Evolutionary conservation across 2,797 vertebrate genomes (phyloP), one percentile per base, ranked within the genome.

Genomic region (Bufotes viridis): DNA sequence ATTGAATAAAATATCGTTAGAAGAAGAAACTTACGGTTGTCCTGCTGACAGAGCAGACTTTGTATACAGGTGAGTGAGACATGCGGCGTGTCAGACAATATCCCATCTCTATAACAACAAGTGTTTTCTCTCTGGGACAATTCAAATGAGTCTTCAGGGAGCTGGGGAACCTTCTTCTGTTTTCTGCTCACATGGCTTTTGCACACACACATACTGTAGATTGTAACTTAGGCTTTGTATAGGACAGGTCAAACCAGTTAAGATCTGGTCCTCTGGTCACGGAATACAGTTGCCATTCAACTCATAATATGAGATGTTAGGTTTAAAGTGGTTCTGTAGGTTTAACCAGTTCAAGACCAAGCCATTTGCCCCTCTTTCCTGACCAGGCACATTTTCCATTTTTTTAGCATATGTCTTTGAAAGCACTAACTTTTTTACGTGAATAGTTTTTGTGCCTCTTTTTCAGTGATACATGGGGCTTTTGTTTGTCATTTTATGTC

Each of bases 71-170:
- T 22, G 72, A 67, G 72, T 83, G 49, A 29, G 78, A 86, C 58
- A 86, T 17, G 20, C 60, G 72, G 20, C 83, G 61, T 70, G 80
- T 86, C 60, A 60, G 80, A 82, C 88, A 82, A 53, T 83, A 65
- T 78, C 14, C n/a, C 0, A 87, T 93, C 84, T 1, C 94, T 91
- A 90, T 83, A 90, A 93, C 93, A 93, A 94, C 92, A 26, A 3
- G 53, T 81, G 90, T 80, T 90, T 92, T 88, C 51, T 55, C 87
- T 22, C 75, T 81, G 2, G 72, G 89, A 63, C 58, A n/a, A 58
- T 65, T 88, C 87, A 79, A 87, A 49, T 18, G 57, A 42, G 75
- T 29, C 65, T 87, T 63, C 24, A 0, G 82, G 83, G 85, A 34
- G 8, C 17, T 7, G 15, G 34, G 74, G 51, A 87, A 67, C 80